These are phyloP conservation scores for Pterocles burchelli DNA, from an alignment of 2,113 vertebrate genomes.

Conservation along the genomic window DNA sequence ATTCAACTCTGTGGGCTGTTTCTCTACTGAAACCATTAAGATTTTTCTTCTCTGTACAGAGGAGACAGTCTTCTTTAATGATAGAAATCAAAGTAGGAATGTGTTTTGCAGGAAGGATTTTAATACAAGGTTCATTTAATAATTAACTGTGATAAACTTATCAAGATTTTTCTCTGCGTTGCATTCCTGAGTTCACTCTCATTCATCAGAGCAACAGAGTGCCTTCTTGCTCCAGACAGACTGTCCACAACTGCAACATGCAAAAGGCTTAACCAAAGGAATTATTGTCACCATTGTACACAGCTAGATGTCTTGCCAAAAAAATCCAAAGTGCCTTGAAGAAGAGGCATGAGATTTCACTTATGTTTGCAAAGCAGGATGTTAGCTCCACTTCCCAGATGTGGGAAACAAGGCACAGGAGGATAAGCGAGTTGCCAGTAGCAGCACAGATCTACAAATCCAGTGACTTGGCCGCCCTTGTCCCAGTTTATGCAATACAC, in stretches of 20 bases:
- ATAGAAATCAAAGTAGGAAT: background rate
- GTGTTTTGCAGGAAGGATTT: background rate
- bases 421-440: background rate
- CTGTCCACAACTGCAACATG: background rate
- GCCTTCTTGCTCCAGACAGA: background rate
- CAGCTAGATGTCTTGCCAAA: background rate
- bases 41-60: background rate
- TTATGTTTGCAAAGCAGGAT: background rate
- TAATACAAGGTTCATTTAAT: background rate
- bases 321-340: background rate
- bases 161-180: background rate
- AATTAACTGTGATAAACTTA: background rate
- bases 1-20: background rate
- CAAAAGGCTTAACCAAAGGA: background rate
- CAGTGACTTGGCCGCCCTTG: background rate
- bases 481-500: background rate
- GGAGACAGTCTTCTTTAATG: background rate
- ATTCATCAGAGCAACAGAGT: background rate
- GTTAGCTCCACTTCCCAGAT: background rate
- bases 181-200: background rate
- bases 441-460: background rate
- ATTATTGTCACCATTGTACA: background rate
- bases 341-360: background rate
- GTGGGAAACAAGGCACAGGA: background rate
- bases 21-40: background rate